A percentile compares a stretch with the other conserved stretches of the same genome.
These are phyloP conservation scores for Eumeta japonica DNA, from an alignment of 1,140 invertebrate genomes.

Conservation along the genomic window DNA sequence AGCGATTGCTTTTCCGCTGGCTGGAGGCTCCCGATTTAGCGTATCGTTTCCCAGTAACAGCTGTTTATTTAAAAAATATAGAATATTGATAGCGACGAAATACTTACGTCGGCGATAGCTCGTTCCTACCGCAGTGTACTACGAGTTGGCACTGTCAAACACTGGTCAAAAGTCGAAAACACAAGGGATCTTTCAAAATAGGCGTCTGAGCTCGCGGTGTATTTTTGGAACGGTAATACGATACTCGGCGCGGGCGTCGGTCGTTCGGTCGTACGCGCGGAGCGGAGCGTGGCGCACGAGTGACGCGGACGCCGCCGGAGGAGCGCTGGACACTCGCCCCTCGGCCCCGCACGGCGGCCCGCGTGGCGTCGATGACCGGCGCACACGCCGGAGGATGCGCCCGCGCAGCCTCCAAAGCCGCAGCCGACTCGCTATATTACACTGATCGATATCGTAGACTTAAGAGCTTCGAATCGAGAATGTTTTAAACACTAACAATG, in stretches of 20 bases:
- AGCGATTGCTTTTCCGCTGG: no score
- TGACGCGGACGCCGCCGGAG: slow-evolving; percentile 14
- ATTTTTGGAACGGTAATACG: slow-evolving; percentile 57
- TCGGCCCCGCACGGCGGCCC: no score
- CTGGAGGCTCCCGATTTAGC: slow-evolving; percentile 40
- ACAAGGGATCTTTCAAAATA: slow-evolving; percentile 50
- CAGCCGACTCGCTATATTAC: no score
- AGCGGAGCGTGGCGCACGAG: slow-evolving; percentile 36
- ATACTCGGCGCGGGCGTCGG: slow-evolving; percentile 43
- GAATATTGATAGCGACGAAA: slow-evolving; percentile 24
- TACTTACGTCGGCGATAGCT: slow-evolving; percentile 39
- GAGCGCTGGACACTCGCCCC: slow-evolving; percentile 6
- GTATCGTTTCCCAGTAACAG: slow-evolving; percentile 44
- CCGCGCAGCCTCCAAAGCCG: slow-evolving; percentile 28
- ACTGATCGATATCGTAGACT: no score
- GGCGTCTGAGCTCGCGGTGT: slow-evolving; percentile 49
- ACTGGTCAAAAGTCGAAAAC: slow-evolving; percentile 55
- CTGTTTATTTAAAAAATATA: slow-evolving; percentile 50
- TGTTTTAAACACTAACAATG: no score
- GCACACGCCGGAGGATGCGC: no score
- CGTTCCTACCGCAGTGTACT: slow-evolving; percentile 29
- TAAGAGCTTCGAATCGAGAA: no score
- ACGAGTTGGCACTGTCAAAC: slow-evolving; percentile 54
- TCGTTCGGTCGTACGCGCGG: slow-evolving; percentile 35
- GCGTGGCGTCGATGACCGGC: no score